Base-by-base conservation (phyloP, 2,888 invertebrate genomes). In the Eristalis intricaria region DNA sequence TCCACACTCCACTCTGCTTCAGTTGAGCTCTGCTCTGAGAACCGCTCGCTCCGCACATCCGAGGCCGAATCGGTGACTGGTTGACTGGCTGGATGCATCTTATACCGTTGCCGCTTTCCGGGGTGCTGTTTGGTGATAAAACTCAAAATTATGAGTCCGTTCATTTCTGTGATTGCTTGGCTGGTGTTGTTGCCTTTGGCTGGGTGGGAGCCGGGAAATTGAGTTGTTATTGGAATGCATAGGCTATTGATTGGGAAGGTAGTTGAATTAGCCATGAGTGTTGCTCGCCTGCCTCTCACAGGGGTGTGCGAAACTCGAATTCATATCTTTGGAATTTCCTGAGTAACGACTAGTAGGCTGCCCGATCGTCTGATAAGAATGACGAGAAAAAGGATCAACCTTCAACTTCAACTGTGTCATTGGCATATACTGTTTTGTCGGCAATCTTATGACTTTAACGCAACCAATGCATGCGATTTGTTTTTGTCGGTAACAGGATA, bases 91-190 rank as follows among this genome's bases (percentile, higher is more conserved):
- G 60, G 74, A 50, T 29, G 43, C 58, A 50, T 43, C 70, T 63
- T 32, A 75, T 63, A 50, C 29, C 64, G 58, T 22, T 38, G 68
- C n/a, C 43, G 19, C 38, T 40, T 60, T 63, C 2, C 58, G 64
- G 63, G 82, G 35, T 56, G 65, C 13, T 66, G 22, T n/a, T 60
- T 63, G 35, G 83, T 79, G 86, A 86, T 86, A 86, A 86, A 83
- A 83, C 66, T 83, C 75, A 70, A 77, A 86, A 79, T 79, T 75
- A 83, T 83, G 78, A 74, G 56, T 71, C 61, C 56, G 58, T 61
- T 82, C 77, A 43, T 78, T 78, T 26, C 26, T 86, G 74, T 13
- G 76, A 73, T 69, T 60, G 8, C 29, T 11, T 1, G 8, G 29
- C 26, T 68, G 60, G 73, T 73, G 71, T 69, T 61, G 65, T n/a